These are phyloP conservation scores for Pemphredon lugubris DNA, from an alignment of 2,888 invertebrate species.

Conservation along the genomic window DNA sequence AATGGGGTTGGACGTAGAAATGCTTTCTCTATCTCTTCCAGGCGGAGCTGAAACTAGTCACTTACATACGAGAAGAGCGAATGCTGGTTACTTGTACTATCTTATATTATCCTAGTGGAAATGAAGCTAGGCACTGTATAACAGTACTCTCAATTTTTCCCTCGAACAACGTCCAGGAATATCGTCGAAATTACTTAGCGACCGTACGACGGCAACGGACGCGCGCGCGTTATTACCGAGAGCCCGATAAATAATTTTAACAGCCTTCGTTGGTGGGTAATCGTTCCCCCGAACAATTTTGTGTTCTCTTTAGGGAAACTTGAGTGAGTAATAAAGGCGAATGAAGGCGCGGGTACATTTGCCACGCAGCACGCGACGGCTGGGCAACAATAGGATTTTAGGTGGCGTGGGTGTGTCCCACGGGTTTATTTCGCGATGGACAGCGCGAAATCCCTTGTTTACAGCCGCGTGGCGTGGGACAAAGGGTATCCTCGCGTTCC, in stretches of 20 bases:
- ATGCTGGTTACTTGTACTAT: too few relatives aligned
- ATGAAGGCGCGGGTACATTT: slow-evolving; percentile 59
- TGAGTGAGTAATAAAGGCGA: slow-evolving; percentile 51
- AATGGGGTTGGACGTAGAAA: too few relatives aligned
- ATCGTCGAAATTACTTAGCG: too few relatives aligned
- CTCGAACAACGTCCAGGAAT: too few relatives aligned
- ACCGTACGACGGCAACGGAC: too few relatives aligned
- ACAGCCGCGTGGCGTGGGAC: slow-evolving; percentile 57
- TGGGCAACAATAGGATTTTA: slow-evolving; percentile 63
- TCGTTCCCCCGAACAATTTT: slow-evolving; percentile 13
- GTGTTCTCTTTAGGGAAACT: slow-evolving; percentile 31
- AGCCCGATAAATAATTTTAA: slow-evolving; percentile 23
- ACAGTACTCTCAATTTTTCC: too few relatives aligned
- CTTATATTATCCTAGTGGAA: too few relatives aligned
- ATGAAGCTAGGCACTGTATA: too few relatives aligned
- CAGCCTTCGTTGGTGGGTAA: slow-evolving; percentile 21
- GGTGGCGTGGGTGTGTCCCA: slow-evolving; percentile 60
- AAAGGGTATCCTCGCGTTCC: slow-evolving; percentile 45
- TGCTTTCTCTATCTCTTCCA: too few relatives aligned
- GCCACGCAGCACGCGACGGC: slow-evolving; percentile 66
- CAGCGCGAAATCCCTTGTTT: slow-evolving; percentile 69
- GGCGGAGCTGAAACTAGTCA: too few relatives aligned
- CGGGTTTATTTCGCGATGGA: slow-evolving; percentile 61
- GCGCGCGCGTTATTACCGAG: slow-evolving; percentile 16
- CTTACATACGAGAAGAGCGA: too few relatives aligned